Evolutionary conservation across 2,113 vertebrate species (phyloP), one percentile per base, ranked within the genome.

Genomic region (Numenius arquata): DNA sequence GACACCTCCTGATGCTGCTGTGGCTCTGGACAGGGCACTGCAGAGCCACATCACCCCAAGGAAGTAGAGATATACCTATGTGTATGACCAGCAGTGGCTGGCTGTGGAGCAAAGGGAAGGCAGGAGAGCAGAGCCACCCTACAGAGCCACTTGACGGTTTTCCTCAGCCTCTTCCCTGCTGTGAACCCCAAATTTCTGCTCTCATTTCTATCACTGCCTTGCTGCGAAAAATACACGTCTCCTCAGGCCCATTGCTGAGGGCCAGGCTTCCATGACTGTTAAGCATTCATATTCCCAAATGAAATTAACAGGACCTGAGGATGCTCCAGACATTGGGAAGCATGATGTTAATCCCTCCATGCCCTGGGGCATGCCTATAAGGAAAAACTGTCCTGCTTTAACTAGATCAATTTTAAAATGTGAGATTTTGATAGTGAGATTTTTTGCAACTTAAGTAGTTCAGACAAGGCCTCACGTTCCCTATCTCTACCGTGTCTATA

Each of bases 311-410:
- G 25, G 23, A 85, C 19, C 32, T 2, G 1, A 26, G 47, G 29
- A 56, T n/a, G 29, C 67, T 85, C 32, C 52, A 66, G 65, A 70
- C 26, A 29, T 6, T 32, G 7, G 41, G 52, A 75, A 84, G n/a
- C 0, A 0, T 0, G 2, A 25, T 34, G 14, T 66, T 52, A 58
- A 73, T 61, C 29, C 29, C 23, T 71, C 41, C 52, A 18, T 61
- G 56, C 40, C 71, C 17, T 22, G 70, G 61, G 34, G 50, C 71
- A 50, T 3, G 10, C 36, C 61, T 95, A 12, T 41, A 93, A 61
- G 65, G 66, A 74, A 78, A 85, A 85, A 22, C 26, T 56, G n/a
- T 12, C 55, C 55, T 81, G 70, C 29, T 90, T 88, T 34, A 85
- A 34, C 55, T 63, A 80, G 74, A 85, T 59, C 25, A 13, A 34